Conservation (phyloP, 2,797 vertebrate species). For the Ara ararauna region DNA sequence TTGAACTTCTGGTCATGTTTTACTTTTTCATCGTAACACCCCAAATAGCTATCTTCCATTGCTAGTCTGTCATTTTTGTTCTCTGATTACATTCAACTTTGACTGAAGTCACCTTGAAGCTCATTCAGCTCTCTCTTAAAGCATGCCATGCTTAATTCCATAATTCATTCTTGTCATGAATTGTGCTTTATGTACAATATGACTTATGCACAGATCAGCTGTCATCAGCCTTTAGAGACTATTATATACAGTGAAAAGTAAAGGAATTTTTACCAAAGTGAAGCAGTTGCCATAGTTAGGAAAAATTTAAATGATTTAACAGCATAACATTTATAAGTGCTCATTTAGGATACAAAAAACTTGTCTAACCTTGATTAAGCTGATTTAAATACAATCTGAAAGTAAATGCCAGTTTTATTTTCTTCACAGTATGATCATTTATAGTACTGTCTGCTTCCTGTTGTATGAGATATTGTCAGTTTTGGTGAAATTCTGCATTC, state of each 20-base stretch:
- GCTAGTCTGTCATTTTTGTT: background rate
- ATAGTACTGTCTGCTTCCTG: background rate
- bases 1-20: background rate
- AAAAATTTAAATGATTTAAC: background rate
- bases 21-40: background rate
- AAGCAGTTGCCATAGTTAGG: background rate
- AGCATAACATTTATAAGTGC: background rate
- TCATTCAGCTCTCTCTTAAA: background rate
- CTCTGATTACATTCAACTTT: background rate
- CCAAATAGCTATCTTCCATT: background rate
- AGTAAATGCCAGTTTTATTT: background rate
- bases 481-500: background rate
- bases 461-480: background rate
- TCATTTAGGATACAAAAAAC: background rate
- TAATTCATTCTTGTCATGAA: background rate
- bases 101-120: constrained; percentile 19
- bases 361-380: background rate
- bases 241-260: background rate
- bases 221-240: constrained; percentile 2
- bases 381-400: background rate
- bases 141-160: background rate
- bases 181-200: background rate
- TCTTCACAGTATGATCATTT: background rate
- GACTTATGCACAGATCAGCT: constrained; percentile 2
- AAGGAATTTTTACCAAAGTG: background rate